Conservation (phyloP, 2,113 vertebrate genomes). For the Hyperoodon ampullatus region DNA sequence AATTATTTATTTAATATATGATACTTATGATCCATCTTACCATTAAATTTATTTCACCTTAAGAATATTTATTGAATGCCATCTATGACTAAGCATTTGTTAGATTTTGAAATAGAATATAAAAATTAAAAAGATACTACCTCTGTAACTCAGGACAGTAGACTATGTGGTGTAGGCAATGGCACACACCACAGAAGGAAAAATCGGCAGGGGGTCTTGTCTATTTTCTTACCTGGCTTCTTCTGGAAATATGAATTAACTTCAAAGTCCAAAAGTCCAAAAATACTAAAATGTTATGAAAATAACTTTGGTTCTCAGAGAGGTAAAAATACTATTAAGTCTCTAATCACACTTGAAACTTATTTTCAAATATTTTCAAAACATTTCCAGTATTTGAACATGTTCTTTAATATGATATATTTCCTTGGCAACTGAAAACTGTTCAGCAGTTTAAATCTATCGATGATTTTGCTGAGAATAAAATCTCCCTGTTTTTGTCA, state of each 20-base stretch:
- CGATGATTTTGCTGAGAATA: not conserved
- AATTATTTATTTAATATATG: not conserved
- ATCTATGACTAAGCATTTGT: not conserved
- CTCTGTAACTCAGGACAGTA: too few relatives aligned
- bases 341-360: not conserved
- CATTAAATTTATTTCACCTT: not conserved
- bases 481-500: not conserved
- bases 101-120: not conserved
- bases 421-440: not conserved
- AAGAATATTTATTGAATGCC: not conserved
- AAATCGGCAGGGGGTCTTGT: too few relatives aligned
- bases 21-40: not conserved
- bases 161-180: fast-evolving
- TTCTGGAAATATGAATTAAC: not conserved
- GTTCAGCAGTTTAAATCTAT: not conserved
- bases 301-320: not conserved
- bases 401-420: not conserved
- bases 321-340: not conserved
- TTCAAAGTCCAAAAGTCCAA: not conserved
- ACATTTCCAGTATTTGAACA: not conserved
- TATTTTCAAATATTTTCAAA: not conserved
- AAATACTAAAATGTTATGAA: not conserved
- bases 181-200: not conserved
- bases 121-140: not conserved
- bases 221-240: not conserved